Evolutionary conservation across 2,113 vertebrate species (phyloP).

Genomic region (Notarius quadriscutis): DNA sequence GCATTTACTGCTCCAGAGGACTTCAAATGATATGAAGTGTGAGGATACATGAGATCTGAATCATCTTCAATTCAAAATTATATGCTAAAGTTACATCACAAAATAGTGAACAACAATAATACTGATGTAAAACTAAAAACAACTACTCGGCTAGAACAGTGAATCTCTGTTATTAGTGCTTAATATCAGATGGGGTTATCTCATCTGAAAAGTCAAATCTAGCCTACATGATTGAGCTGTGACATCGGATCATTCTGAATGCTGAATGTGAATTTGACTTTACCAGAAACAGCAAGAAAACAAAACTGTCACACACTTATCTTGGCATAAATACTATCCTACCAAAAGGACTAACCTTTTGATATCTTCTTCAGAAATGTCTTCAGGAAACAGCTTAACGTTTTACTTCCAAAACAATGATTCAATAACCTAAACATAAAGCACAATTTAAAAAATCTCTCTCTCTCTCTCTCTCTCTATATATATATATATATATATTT

Average conservation of each 20-base stretch:
- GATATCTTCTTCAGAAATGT: not conserved
- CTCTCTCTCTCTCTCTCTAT: no score
- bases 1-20: not conserved
- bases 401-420: not conserved
- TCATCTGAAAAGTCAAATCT: not conserved
- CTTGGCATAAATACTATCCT: not conserved
- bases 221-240: not conserved
- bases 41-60: not conserved
- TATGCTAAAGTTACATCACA: not conserved
- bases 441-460: not conserved
- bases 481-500: not conserved
- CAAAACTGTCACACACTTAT: not conserved
- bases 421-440: not conserved
- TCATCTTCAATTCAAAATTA: not conserved
- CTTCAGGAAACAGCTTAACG: not conserved
- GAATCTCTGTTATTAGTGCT: not conserved
- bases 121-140: not conserved
- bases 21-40: not conserved
- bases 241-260: not conserved
- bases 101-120: not conserved
- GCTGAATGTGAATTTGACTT: not conserved
- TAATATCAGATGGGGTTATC: not conserved
- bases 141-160: not conserved
- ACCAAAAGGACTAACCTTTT: not conserved
- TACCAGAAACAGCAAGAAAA: not conserved